These are phyloP conservation scores for Dromas ardeola DNA, from an alignment of 2,113 vertebrate genomes.

Conservation along the genomic window DNA sequence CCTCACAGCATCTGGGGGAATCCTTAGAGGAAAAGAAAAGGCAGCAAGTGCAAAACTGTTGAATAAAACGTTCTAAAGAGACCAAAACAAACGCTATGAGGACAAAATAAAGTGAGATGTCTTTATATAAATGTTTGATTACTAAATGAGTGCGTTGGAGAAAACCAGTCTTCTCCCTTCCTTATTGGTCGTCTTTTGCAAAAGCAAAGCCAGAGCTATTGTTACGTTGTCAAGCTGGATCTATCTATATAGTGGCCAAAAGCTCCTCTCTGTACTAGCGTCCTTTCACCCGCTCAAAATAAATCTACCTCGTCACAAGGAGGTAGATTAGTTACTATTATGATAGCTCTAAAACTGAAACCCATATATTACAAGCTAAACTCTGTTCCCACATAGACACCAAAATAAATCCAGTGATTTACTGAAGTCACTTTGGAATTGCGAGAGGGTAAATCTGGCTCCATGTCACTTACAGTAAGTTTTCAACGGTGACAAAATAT, in stretches of 20 bases:
- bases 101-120: neutral
- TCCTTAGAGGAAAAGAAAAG: neutral
- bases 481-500: neutral
- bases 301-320: neutral
- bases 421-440: conserved; percentile 1
- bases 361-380: neutral
- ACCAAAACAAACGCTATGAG: neutral
- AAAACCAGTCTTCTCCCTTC: neutral
- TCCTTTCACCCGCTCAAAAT: neutral
- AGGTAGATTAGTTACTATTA: conserved; percentile 19
- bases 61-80: neutral
- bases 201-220: neutral
- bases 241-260: neutral
- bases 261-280: neutral
- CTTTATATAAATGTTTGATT: neutral
- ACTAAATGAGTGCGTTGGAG: neutral
- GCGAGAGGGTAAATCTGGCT: neutral
- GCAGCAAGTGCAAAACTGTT: neutral
- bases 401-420: conserved; percentile 38
- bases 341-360: conserved; percentile 29
- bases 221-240: neutral
- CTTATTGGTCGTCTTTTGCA: neutral
- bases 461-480: neutral
- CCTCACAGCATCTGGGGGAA: neutral
- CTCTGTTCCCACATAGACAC: neutral